Percentiles rank a stretch among this genome's conserved stretches.
Conservation (phyloP, 2,888 invertebrate genomes). For the Candidula unifasciata region DNA sequence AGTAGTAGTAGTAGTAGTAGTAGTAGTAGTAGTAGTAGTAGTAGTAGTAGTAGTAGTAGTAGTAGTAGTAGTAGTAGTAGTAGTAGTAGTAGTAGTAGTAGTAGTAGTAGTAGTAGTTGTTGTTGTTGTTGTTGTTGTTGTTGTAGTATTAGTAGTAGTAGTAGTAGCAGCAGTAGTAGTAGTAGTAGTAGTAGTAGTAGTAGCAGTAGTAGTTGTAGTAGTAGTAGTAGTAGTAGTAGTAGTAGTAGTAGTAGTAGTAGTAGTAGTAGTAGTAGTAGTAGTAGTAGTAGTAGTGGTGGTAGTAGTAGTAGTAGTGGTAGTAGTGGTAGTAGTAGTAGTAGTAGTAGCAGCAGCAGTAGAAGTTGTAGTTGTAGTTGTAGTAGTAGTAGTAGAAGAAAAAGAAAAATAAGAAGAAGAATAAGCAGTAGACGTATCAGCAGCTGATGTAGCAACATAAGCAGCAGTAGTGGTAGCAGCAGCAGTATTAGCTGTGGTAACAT, state of each 20-base stretch:
- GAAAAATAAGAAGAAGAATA: not conserved
- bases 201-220: not conserved
- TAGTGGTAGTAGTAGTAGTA: constrained; percentile 46
- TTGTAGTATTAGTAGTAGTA: not conserved
- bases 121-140: not conserved
- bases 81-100: constrained; percentile 30
- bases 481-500: no score
- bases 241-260: constrained; percentile 46
- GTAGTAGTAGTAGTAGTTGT: constrained; percentile 21
- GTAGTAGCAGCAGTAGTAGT: not conserved
- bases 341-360: constrained; percentile 3
- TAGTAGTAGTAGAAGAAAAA: not conserved
- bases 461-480: no score
- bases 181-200: not conserved
- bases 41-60: constrained; percentile 29
- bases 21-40: constrained; percentile 25
- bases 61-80: constrained; percentile 29
- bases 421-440: not conserved
- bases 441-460: no score
- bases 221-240: constrained; percentile 29
- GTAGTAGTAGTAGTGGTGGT: constrained; percentile 45
- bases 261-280: constrained; percentile 44
- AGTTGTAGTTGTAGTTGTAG: not conserved
- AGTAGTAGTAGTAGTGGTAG: constrained; percentile 46
- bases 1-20: not conserved